Conservation (phyloP, 2,888 invertebrate genomes). For the Terebella lapidaria region DNA sequence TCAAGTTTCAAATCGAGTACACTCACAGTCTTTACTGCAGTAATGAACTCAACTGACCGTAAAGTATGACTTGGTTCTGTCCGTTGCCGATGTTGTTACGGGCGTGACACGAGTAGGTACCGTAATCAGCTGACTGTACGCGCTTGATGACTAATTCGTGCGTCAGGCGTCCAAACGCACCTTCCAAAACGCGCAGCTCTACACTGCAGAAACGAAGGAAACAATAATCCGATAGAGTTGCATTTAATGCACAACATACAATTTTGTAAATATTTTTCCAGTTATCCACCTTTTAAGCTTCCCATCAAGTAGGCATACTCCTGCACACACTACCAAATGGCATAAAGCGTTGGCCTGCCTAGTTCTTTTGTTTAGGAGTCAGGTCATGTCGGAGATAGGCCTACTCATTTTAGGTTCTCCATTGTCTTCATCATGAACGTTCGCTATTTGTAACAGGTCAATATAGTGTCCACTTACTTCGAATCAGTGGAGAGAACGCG, state of each 20-base stretch:
- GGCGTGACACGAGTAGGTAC: slow-evolving; percentile 13
- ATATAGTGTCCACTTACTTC: slow-evolving; percentile 3
- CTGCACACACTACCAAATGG: too few relatives aligned
- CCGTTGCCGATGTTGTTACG: slow-evolving; percentile 10
- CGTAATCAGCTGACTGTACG: slow-evolving; percentile 12
- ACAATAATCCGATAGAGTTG: too few relatives aligned
- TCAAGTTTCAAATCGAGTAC: neutral
- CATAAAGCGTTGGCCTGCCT: too few relatives aligned
- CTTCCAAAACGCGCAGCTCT: slow-evolving; percentile 5
- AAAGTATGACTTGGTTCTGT: slow-evolving; percentile 6
- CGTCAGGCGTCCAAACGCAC: slow-evolving; percentile 15
- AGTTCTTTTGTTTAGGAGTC: too few relatives aligned
- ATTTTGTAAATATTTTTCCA: too few relatives aligned
- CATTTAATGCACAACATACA: too few relatives aligned
- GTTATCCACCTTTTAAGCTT: too few relatives aligned
- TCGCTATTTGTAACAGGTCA: too few relatives aligned
- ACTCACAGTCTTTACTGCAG: neutral
- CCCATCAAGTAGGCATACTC: too few relatives aligned
- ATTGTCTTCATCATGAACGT: too few relatives aligned
- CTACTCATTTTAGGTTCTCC: too few relatives aligned
- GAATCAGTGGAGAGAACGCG: slow-evolving; percentile 5
- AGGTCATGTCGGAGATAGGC: too few relatives aligned
- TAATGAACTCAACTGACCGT: neutral
- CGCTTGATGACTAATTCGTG: slow-evolving; percentile 11
- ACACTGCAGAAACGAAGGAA: slow-evolving; percentile 1